phyloP scores from a whole-genome alignment of 2,797 vertebrate genomes.

The Enteromius treurensis region DNA sequence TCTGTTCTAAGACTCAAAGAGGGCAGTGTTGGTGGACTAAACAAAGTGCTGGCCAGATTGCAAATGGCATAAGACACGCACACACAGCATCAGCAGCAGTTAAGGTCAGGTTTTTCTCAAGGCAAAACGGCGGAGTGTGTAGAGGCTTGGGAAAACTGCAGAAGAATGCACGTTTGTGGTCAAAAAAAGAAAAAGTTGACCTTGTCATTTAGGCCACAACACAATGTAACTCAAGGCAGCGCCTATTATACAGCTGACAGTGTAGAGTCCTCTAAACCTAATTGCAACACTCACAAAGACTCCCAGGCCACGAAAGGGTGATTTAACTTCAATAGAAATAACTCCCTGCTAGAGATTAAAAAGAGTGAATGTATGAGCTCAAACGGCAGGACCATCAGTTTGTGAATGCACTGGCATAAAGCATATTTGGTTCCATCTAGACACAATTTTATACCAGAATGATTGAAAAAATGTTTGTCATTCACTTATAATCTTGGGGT shows the following conservation, averaged over 20 bases:
- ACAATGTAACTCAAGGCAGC: slow-evolving; percentile 67
- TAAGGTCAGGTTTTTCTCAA: slow-evolving; percentile 83
- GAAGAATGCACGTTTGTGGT: slow-evolving; percentile 71
- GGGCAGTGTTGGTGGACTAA: slow-evolving; percentile 68
- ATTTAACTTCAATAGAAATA: slow-evolving; percentile 9
- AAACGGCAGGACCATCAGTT: background rate
- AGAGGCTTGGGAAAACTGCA: slow-evolving; percentile 73
- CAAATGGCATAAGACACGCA: slow-evolving; percentile 64
- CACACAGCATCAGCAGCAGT: slow-evolving; percentile 61
- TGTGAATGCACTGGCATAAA: background rate
- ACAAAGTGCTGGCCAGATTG: slow-evolving; percentile 60
- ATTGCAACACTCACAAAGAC: background rate
- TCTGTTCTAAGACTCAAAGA: slow-evolving; percentile 63
- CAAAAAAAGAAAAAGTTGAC: slow-evolving; percentile 60
- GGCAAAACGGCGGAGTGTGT: slow-evolving; percentile 74
- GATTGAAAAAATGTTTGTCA: background rate
- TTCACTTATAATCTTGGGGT: background rate
- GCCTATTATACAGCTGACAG: slow-evolving; percentile 48
- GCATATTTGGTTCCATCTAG: background rate
- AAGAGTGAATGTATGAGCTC: background rate
- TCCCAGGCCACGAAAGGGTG: background rate
- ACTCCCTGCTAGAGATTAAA: slow-evolving; percentile 11
- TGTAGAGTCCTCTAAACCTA: background rate
- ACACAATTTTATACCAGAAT: background rate
- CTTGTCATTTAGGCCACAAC: slow-evolving; percentile 66